Evolutionary conservation across 2,113 vertebrate species (phyloP).

Genomic region (Tretioscincus oriximinensis): DNA sequence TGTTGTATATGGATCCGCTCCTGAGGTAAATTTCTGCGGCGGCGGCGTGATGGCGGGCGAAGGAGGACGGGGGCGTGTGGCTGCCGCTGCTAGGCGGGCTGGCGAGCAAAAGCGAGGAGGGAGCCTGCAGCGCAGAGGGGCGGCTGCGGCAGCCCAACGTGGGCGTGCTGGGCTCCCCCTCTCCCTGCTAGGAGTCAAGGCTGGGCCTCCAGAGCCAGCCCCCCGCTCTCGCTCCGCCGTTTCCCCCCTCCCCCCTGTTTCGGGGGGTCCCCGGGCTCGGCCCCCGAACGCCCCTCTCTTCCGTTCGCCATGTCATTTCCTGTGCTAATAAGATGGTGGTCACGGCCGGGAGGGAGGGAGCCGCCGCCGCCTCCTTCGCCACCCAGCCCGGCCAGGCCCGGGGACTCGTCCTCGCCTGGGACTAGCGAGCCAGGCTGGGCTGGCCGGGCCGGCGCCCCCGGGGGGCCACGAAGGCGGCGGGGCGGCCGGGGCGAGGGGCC

Average conservation of each 20-base stretch:
- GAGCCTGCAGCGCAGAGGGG: too few relatives aligned
- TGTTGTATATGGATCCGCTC: background rate
- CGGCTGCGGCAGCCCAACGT: conserved; percentile 23
- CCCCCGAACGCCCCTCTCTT: conserved; percentile 83
- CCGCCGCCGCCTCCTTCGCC: conserved; percentile 50
- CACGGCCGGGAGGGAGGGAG: conserved; percentile 85
- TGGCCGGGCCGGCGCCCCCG: conserved; percentile 48
- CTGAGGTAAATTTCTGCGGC: conserved; percentile 7
- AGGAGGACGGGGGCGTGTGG: too few relatives aligned
- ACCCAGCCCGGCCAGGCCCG: conserved; percentile 68
- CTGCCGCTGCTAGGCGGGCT: too few relatives aligned
- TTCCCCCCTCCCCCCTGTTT: conserved; percentile 64
- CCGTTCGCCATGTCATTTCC: conserved; percentile 95
- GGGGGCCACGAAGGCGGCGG: conserved; percentile 37
- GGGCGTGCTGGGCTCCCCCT: background rate
- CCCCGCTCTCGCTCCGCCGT: conserved; percentile 3
- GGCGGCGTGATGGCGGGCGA: background rate
- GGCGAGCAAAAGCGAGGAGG: background rate
- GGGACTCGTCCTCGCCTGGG: conserved; percentile 77
- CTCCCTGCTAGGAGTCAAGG: background rate
- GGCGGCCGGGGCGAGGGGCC: conserved; percentile 12
- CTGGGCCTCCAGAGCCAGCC: conserved; percentile 8
- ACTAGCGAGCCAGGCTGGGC: conserved; percentile 68
- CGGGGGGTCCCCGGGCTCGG: conserved; percentile 76
- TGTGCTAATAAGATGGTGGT: conserved; percentile 95